Evolutionary conservation across 2,797 vertebrate genomes (phyloP).

Genomic region (Spea hammondii): DNA sequence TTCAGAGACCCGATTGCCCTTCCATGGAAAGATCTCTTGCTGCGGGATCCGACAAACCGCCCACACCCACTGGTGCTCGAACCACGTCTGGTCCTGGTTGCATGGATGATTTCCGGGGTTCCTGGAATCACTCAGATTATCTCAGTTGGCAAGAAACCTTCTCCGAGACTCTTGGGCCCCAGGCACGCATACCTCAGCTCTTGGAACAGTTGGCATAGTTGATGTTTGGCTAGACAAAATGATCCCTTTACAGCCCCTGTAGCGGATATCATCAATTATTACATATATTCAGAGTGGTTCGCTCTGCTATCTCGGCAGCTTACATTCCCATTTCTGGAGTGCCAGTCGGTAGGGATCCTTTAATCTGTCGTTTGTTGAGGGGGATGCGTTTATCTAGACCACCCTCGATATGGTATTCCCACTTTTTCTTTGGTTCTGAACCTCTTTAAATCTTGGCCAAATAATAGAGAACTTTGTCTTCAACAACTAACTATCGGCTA

Average conservation of each 20-base stretch:
- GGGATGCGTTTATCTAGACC: neutral
- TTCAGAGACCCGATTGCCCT: neutral
- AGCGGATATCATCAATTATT: neutral
- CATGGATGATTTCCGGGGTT: slow-evolving; percentile 2
- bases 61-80: neutral
- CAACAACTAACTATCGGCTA: neutral
- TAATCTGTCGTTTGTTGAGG: neutral
- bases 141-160: neutral
- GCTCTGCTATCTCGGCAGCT: neutral
- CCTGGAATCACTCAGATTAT: neutral
- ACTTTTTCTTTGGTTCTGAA: neutral
- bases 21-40: neutral
- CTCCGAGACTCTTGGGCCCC: neutral
- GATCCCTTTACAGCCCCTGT: neutral
- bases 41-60: neutral
- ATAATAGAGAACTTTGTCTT: neutral
- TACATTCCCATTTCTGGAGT: neutral
- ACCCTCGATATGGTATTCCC: neutral
- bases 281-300: neutral
- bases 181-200: neutral
- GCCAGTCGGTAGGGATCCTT: neutral
- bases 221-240: neutral
- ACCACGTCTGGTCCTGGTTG: neutral
- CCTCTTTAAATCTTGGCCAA: neutral
- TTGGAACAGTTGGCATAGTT: neutral